Evolutionary conservation across 2,888 invertebrate species (phyloP), one percentile per base, ranked within the genome.

Genomic region (Malthinus seriepunctatus): DNA sequence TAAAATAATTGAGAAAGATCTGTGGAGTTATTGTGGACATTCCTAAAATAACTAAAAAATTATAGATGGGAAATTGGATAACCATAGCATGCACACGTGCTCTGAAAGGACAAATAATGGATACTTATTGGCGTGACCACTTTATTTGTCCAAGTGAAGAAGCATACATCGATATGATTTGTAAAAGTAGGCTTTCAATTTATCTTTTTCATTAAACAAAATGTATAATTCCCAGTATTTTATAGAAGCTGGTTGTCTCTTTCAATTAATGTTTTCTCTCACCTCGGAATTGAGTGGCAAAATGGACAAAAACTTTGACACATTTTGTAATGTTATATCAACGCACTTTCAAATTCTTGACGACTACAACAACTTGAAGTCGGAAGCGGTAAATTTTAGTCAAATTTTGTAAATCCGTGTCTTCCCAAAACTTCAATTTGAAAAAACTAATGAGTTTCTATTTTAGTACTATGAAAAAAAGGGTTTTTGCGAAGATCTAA

Each of bases 81-180:
- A 5, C 23, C 2, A 5, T 23, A 23, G 23, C 5, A 23, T 3
- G 23, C 5, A 23, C 23, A 3, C 23, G 23, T 23, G 46, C 46
- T 12, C 12, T 49, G 8, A 12, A 23, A 6, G 49, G 49, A 3
- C 49, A 49, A 15, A 35, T 34, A 35, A 49, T 49, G 14, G 49
- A 49, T 34, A 49, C 35, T 8, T 49, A 49, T n/a, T 49, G 49
- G 49, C 34, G 49, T 7, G 49, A 49, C 3, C 33, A 49, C 12
- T 49, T 9, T 23, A 34, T 49, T 34, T 49, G 49, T 14, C 49
- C 49, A 11, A 35, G 34, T 10, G 49, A 49, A 37, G 35, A 49
- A 6, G 35, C 33, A 11, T 49, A 49, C 31, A 23, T 34, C 7
- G 15, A 12, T 6, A 49, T 49, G 49, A 35, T 37, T 35, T 11